Base-by-base conservation (phyloP, 2,888 invertebrate genomes). In the Scaptodrosophila latifasciaeformis region DNA sequence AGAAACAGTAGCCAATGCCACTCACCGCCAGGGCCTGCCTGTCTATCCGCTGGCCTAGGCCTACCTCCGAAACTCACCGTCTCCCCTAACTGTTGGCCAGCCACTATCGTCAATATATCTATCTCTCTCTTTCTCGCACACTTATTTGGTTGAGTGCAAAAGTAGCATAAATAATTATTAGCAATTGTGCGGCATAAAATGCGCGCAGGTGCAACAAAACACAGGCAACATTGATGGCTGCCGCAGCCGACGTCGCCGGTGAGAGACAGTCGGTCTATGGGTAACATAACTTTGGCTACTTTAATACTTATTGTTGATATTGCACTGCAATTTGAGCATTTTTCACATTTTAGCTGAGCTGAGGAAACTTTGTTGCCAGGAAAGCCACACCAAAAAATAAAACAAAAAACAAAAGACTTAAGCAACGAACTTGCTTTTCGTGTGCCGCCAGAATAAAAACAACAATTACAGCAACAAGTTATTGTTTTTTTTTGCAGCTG, bases 101-200 rank as follows among this genome's bases (percentile, higher is more conserved):
- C n/a, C n/a, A n/a, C n/a, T n/a, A n/a, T n/a, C n/a, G n/a, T n/a
- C n/a, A n/a, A n/a, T n/a, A n/a, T n/a, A n/a, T n/a, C n/a, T n/a
- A n/a, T n/a, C n/a, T n/a, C n/a, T n/a, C n/a, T 13, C 37, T 18
- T 15, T 35, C 35, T 35, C 12, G 13, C 35, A 1, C 17, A 19
- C 40, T 10, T 10, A 19, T 10, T 18, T 7, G 49, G 7, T 43
- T 35, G 45, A 12, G 54, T 54, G 54, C 48, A 72, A 62, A 71
- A 59, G 66, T 77, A 71, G 74, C 81, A 82, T 82, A 80, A 77
- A 82, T 82, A 77, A 77, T 77, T 77, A 82, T 82, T 77, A 62
- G 81, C 82, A 77, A 77, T 80, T 77, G 76, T 82, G 65, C 44
- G 37, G 49, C 37, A 48, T 19, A 48, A 54, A 54, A 27, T 42